These are phyloP conservation scores for Cyrtonyx montezumae DNA, from an alignment of 2,113 vertebrate species.

Conservation along the genomic window DNA sequence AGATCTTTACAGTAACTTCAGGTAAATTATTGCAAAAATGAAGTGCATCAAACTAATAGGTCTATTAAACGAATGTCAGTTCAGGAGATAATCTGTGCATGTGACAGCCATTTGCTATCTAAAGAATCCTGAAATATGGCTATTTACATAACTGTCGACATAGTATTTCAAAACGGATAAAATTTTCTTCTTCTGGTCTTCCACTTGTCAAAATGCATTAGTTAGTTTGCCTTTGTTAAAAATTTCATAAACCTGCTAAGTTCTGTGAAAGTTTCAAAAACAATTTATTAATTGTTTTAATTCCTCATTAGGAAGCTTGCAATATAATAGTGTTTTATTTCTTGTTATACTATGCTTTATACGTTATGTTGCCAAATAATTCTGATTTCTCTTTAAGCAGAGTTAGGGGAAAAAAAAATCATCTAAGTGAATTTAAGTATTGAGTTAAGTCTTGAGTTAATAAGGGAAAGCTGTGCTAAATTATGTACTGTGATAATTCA, in stretches of 20 bases:
- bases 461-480: not conserved
- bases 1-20: not conserved
- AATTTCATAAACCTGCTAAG: not conserved
- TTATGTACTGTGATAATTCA: not conserved
- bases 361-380: not conserved
- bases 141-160: not conserved
- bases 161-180: not conserved
- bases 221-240: not conserved
- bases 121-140: slow-evolving; percentile 3
- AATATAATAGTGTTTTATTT: slow-evolving; percentile 15
- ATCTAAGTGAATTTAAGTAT: not conserved
- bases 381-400: not conserved
- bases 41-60: not conserved
- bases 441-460: not conserved
- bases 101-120: not conserved
- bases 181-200: not conserved
- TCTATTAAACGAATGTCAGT: not conserved
- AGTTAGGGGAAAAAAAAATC: not conserved
- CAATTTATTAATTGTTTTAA: no score
- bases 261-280: not conserved
- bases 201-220: not conserved
- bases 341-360: not conserved
- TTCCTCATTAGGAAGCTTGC: not conserved
- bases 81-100: not conserved
- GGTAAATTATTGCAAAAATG: not conserved